These are phyloP conservation scores for Eulemur rubriventer DNA, from an alignment of 2,797 vertebrate genomes.

Conservation along the genomic window DNA sequence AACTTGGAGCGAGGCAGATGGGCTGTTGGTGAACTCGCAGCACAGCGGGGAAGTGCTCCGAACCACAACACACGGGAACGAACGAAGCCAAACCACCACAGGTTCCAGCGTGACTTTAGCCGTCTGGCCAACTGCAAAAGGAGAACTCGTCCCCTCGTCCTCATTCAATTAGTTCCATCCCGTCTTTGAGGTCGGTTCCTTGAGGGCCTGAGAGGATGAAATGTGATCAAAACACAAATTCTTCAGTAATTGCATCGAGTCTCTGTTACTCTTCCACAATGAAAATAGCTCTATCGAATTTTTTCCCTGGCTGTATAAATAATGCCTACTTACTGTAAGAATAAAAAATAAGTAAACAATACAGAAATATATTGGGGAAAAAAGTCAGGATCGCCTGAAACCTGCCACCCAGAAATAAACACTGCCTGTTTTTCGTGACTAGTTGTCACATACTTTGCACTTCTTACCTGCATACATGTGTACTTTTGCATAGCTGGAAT, in stretches of 20 bases:
- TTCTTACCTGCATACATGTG: rapidly evolving
- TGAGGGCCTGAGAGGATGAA: not conserved
- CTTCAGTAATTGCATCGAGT: not conserved
- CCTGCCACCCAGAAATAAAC: not conserved
- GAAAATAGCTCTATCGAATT: not conserved
- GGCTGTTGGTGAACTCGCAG: not conserved
- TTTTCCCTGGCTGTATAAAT: not conserved
- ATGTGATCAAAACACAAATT: not conserved
- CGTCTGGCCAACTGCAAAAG: not conserved
- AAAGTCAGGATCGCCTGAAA: not conserved
- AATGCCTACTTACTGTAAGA: not conserved
- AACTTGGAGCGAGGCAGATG: not conserved
- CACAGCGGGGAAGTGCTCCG: not conserved
- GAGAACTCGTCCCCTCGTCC: not conserved
- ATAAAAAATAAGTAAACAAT: not conserved
- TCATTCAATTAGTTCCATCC: not conserved
- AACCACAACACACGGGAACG: rapidly evolving
- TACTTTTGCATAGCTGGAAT: no score
- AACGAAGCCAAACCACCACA: not conserved
- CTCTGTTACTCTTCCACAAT: not conserved
- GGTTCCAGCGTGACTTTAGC: not conserved
- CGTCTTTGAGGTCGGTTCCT: not conserved
- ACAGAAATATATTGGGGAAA: not conserved
- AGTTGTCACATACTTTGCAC: not conserved
- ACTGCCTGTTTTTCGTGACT: not conserved